phyloP scores from a whole-genome alignment of 2,113 vertebrate genomes.

The Callorhinus ursinus region DNA sequence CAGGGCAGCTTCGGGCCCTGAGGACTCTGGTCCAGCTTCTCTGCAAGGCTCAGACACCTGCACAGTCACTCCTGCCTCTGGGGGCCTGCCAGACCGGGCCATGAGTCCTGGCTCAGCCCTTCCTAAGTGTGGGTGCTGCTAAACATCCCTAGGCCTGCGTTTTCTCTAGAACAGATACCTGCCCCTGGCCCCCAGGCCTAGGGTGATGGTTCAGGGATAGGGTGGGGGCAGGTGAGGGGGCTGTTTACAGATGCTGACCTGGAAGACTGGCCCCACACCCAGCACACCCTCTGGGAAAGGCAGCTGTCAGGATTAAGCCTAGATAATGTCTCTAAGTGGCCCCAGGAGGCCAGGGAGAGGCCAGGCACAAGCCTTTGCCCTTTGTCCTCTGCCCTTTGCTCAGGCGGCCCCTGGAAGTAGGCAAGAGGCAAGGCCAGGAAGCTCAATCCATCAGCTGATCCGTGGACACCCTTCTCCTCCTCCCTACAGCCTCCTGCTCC shows the following conservation, averaged over 20 bases:
- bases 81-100: neutral
- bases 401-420: neutral
- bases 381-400: neutral
- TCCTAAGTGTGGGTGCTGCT: too few species aligned
- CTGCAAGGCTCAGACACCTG: neutral
- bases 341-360: neutral
- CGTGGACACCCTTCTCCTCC: neutral
- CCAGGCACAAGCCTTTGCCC: neutral
- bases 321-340: neutral
- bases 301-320: neutral
- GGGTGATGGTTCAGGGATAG: neutral
- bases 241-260: neutral
- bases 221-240: too few species aligned
- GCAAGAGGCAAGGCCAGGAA: neutral
- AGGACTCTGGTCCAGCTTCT: neutral
- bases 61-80: neutral
- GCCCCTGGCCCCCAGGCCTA: neutral
- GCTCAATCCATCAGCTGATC: neutral
- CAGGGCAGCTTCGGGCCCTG: fast-evolving
- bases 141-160: neutral
- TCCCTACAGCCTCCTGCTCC: neutral
- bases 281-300: neutral
- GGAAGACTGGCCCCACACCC: neutral
- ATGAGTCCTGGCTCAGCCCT: fast-evolving
- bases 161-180: neutral